phyloP scores from a whole-genome alignment of 30 jellyfish, hydroid and myxozoan species.

The Haliclystus octoradiatus region DNA sequence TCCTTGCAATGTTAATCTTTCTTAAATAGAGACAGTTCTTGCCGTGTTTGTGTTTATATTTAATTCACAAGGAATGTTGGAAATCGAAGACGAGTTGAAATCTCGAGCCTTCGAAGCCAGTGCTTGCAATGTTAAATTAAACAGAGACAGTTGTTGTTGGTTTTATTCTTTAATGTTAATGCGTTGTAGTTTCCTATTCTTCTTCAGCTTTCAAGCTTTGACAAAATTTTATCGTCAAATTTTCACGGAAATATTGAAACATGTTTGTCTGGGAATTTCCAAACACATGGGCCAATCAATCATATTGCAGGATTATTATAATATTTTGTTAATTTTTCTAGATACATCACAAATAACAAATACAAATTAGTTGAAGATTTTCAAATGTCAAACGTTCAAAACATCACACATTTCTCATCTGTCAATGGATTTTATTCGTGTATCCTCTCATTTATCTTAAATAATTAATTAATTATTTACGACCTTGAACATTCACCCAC shows the following conservation, averaged over 20 bases:
- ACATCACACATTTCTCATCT: slow-evolving; percentile 74
- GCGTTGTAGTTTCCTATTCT: not conserved
- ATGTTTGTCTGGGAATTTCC: too few species aligned
- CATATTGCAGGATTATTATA: too few species aligned
- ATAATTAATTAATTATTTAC: too few species aligned
- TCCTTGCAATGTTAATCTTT: too few species aligned
- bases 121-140: not conserved
- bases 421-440: slow-evolving; percentile 87
- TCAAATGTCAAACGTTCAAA: slow-evolving; percentile 44
- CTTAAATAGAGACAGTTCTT: too few species aligned
- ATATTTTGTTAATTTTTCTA: too few species aligned
- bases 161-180: not conserved
- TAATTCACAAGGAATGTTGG: too few species aligned
- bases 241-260: too few species aligned
- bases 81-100: not conserved
- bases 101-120: not conserved
- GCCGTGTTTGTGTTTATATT: not conserved
- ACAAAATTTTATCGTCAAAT: too few species aligned
- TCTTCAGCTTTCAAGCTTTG: too few species aligned
- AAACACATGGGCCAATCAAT: too few species aligned
- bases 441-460: slow-evolving; percentile 62
- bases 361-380: slow-evolving; percentile 67
- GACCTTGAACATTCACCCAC: too few species aligned
- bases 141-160: not conserved
- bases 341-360: slow-evolving; percentile 61